Evolutionary conservation across 2,113 vertebrate species (phyloP), one percentile per base, ranked within the genome.

Genomic region (Holacanthus passer): DNA sequence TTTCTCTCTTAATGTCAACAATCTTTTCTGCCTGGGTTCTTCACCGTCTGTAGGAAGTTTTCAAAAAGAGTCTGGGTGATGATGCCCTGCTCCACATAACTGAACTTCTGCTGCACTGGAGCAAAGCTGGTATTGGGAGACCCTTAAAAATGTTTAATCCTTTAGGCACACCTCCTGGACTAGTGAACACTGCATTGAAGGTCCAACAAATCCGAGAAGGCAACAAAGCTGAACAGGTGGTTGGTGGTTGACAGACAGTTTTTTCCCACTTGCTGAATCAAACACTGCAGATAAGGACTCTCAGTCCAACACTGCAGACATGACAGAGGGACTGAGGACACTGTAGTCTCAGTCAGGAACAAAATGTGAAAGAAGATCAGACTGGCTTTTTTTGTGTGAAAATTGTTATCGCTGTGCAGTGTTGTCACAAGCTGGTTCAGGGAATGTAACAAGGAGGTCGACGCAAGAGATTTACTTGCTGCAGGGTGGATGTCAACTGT

Each of bases 191-290:
- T 29, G n/a, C n/a, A n/a, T n/a, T n/a, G n/a, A n/a, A n/a, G n/a
- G n/a, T n/a, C n/a, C n/a, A n/a, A n/a, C n/a, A n/a, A n/a, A n/a
- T n/a, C n/a, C n/a, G 48, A 64, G 47, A 39, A 11, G 60, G 35
- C 62, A 59, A 66, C 39, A 66, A 50, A 68, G 55, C 55, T 62
- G 71, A 75, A 17, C 72, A 82, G 79, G 72, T 82, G 79, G 32
- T 62, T 47, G 32, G 32, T 31, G 31, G 22, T n/a, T 47, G 50
- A 47, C 16, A 17, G 39, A 17, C 64, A 66, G 43, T n/a, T 73
- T n/a, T 73, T 39, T 43, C 70, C 20, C 63, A 60, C 62, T 52
- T 48, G 5, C 37, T 71, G 58, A 64, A 55, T 79, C 70, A 59
- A 59, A 66, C 29, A 9, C 48, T 16, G 59, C 59, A 59, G 64